Evolutionary conservation across 2,888 invertebrate genomes (phyloP).

Genomic region (Mythimna loreyi): DNA sequence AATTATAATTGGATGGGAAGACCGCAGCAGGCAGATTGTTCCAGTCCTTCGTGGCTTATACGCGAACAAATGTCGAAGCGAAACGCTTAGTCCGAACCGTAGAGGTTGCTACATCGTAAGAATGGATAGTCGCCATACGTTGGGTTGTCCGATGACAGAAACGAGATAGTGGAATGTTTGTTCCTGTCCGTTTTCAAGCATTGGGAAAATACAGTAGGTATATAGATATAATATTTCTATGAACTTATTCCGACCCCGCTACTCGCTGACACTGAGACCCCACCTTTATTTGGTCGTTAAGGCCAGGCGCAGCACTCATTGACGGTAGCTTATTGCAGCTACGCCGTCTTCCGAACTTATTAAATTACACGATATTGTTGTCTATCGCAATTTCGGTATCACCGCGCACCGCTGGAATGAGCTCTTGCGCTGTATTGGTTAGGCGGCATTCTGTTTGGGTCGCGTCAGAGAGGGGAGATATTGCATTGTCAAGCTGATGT

Average conservation of each 20-base stretch:
- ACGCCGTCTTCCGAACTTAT: constrained; percentile 78
- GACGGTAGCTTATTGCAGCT: constrained; percentile 79
- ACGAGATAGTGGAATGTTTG: too few species aligned
- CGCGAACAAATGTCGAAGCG: too few species aligned
- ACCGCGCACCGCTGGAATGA: constrained; percentile 28
- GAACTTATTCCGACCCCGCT: background rate
- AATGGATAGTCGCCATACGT: too few species aligned
- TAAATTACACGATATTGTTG: constrained; percentile 86
- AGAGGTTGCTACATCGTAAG: too few species aligned
- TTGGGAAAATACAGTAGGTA: too few species aligned
- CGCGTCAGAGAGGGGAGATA: constrained; percentile 7
- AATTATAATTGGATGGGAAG: too few species aligned
- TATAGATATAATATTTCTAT: background rate
- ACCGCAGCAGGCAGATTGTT: too few species aligned
- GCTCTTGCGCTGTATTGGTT: constrained; percentile 27
- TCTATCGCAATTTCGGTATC: constrained; percentile 74
- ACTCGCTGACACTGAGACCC: constrained; percentile 40
- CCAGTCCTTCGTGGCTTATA: too few species aligned
- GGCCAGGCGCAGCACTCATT: constrained; percentile 66
- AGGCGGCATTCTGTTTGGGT: constrained; percentile 7
- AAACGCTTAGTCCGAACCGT: too few species aligned
- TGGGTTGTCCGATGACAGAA: too few species aligned
- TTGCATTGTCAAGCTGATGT: constrained; percentile 11
- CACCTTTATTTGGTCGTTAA: constrained; percentile 63
- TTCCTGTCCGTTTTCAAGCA: too few species aligned